phyloP scores from a whole-genome alignment of 2,113 vertebrate genomes.

The Cyphomyrus plagiostoma region DNA sequence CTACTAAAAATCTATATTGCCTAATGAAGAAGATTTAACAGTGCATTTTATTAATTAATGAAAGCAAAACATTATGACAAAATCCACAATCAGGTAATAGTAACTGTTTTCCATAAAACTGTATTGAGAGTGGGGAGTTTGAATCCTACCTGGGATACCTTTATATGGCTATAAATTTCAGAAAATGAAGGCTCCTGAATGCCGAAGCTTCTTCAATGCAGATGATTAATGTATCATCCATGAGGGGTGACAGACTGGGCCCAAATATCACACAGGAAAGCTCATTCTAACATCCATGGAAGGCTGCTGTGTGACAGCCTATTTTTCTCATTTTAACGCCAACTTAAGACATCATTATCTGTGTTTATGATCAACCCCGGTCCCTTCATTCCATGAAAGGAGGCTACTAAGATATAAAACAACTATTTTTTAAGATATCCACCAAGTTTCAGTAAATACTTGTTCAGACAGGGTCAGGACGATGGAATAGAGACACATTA shows the following conservation, averaged over 20 bases:
- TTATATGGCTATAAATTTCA: neutral
- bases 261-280: neutral
- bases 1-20: neutral
- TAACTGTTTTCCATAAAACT: neutral
- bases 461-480: neutral
- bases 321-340: neutral
- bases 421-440: neutral
- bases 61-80: neutral
- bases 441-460: neutral
- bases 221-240: neutral
- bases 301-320: neutral
- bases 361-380: neutral
- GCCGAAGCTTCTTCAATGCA: neutral
- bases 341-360: neutral
- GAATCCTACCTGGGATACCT: neutral
- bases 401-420: neutral
- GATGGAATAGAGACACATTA: neutral
- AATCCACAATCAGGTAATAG: neutral
- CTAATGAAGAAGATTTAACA: neutral
- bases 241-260: neutral
- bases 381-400: neutral
- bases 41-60: too few species aligned
- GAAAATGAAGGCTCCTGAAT: neutral
- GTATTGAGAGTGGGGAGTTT: neutral
- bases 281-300: neutral